Evolutionary conservation across 2,888 invertebrate genomes (phyloP), one percentile per base, ranked within the genome.

Genomic region (Andrena praecox): DNA sequence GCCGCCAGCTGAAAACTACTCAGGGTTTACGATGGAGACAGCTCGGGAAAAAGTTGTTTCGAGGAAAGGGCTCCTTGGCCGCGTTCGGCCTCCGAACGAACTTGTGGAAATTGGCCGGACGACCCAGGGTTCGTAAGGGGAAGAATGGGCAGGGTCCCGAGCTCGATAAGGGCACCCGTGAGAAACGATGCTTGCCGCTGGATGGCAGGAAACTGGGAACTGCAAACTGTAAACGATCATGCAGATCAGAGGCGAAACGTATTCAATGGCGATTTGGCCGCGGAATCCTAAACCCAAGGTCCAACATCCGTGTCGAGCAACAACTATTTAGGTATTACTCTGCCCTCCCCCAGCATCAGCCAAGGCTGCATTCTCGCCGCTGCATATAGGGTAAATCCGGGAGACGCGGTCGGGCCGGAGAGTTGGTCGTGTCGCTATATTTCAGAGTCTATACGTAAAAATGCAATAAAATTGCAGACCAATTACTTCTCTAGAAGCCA

Each of bases 241-340:
- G 84, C 78, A 80, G 87, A 87, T 75, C 75, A 48, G 35, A 73
- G 60, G 66, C 72, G 75, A 20, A 69, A 76, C 78, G 79, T 72
- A 82, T 85, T 85, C 85, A 80, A 54, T 85, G 89, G 69, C 72
- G 74, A 85, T 83, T 84, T 78, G 76, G 73, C 78, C 84, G 54
- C 20, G 89, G 79, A 82, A 84, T 77, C 74, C 67, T 59, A 10
- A 42, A 12, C 63, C 10, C 33, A 48, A 67, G 33, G 35, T 66
- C 64, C 68, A 77, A 74, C 81, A 78, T 72, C 86, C 80, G 74
- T 84, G 88, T 82, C 82, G 85, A 70, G 80, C 85, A 82, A 82
- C 85, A 70, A 63, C 86, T 88, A 88, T 89, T 89, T 88, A 42
- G 42, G 12, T 3, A 88, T 88, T 89, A 80, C 75, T 72, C 72